Evolutionary conservation across 35 echinoderm and acorn worm species (phyloP).

Genomic region (Eucidaris tribuloides): DNA sequence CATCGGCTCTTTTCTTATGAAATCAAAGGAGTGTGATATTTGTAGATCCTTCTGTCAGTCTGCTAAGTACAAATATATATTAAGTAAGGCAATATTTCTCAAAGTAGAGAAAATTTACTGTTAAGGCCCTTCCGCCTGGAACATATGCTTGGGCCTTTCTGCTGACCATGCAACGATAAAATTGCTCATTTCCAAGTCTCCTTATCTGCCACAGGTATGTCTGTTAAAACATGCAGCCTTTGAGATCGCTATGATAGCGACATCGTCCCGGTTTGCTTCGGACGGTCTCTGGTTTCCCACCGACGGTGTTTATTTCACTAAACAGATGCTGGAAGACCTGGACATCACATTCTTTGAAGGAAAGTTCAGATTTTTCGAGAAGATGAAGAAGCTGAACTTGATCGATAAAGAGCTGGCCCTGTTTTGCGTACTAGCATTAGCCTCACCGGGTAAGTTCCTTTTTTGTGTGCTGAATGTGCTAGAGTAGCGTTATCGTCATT

Average conservation of each 20-base stretch:
- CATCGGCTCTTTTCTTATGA: too few relatives aligned
- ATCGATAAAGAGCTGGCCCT: conserved; percentile 89
- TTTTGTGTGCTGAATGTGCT: too few relatives aligned
- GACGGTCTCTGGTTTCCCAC: conserved; percentile 94
- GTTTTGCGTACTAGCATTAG: conserved; percentile 84
- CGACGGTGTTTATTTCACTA: conserved; percentile 84
- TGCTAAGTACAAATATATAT: too few relatives aligned
- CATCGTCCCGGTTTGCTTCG: conserved; percentile 84
- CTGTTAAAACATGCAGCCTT: conserved; percentile 92
- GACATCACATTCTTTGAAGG: conserved; percentile 81
- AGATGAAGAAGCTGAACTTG: conserved; percentile 96
- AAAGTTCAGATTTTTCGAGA: conserved; percentile 97
- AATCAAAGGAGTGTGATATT: too few relatives aligned
- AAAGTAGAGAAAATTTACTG: too few relatives aligned
- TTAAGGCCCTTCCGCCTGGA: too few relatives aligned
- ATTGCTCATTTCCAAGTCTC: neutral
- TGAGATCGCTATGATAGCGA: conserved; percentile 92
- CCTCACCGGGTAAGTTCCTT: conserved; percentile 86
- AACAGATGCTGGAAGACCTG: conserved; percentile 76
- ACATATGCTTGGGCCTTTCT: too few relatives aligned
- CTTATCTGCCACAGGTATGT: conserved; percentile 43
- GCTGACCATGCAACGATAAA: too few relatives aligned
- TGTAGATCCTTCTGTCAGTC: too few relatives aligned
- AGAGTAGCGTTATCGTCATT: too few relatives aligned
- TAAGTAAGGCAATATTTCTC: too few relatives aligned